Base-by-base conservation (phyloP, 2,888 invertebrate species). In the Drosophila lacicola region DNA sequence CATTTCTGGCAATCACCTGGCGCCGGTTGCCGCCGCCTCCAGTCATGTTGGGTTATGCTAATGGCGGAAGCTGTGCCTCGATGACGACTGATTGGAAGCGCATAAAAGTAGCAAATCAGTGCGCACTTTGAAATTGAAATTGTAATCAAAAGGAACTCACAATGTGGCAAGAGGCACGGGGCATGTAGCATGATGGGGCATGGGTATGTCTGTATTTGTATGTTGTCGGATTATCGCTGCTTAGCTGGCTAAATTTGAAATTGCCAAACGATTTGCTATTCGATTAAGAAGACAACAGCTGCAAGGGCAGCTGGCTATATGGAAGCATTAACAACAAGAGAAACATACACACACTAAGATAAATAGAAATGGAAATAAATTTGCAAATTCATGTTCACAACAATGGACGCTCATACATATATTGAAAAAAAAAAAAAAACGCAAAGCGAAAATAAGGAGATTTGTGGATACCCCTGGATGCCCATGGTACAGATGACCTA, bases 321-420 rank as follows among this genome's bases (percentile, higher is more conserved):
- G 37, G 47, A 39, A 60, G 62, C 81, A 78, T 73, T 68, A 77
- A 64, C 65, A 70, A 57, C 57, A 63, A 50, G 41, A 37, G 49
- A 54, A 45, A 69, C 41, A 29, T 29, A 42, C 45, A 53, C 29
- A 34, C 33, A 64, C 25, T 39, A 51, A 68, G 65, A 73, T 60
- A 80, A 82, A 74, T 76, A 61, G 70, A 76, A 87, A 87, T 84
- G 76, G 68, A 79, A 83, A 87, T 82, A 87, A 76, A 87, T 84
- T 82, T 83, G 85, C 79, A 72, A 84, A 87, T 84, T 76, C 85
- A 87, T 84, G 80, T 82, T 82, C 47, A 55, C 85, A 84, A 83
- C 80, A 83, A 83, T 75, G 50, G 53, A 70, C 2, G 29, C 11
- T 53, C 42, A 51, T 44, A 58, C 76, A 66, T 65, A 62, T 50